These are phyloP conservation scores for Leptonema lineaticorne DNA, from an alignment of 1,140 invertebrate genomes.

Conservation along the genomic window DNA sequence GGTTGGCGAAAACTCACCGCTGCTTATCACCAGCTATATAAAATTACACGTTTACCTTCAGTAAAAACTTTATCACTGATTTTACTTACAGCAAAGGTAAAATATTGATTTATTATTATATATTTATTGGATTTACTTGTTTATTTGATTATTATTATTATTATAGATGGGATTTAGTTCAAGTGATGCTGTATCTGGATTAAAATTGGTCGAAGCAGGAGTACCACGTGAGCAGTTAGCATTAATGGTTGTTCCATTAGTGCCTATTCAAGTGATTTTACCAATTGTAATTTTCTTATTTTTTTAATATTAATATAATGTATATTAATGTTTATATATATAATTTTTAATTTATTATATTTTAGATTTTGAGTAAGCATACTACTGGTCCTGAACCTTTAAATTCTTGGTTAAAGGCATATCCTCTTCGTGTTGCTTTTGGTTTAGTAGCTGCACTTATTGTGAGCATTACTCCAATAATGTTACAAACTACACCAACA, in stretches of 20 bases:
- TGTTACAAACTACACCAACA: constrained; percentile 56
- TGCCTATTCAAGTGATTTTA: constrained; percentile 92
- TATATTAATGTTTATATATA: not conserved
- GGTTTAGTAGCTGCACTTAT: constrained; percentile 80
- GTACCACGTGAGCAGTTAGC: constrained; percentile 95
- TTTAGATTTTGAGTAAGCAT: constrained; percentile 66
- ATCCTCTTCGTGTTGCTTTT: constrained; percentile 84
- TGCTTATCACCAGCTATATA: constrained; percentile 83
- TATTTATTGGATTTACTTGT: constrained; percentile 24
- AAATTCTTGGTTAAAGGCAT: constrained; percentile 84
- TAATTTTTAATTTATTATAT: not conserved
- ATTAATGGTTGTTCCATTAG: constrained; percentile 85
- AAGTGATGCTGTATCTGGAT: constrained; percentile 89
- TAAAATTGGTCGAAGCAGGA: constrained; percentile 94
- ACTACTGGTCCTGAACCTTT: constrained; percentile 87
- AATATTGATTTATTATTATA: not conserved
- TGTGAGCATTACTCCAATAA: constrained; percentile 80
- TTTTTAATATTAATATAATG: not conserved
- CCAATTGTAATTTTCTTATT: constrained; percentile 71
- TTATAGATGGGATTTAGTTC: constrained; percentile 91
- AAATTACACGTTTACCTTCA: constrained; percentile 82
- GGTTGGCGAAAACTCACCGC: constrained; percentile 66
- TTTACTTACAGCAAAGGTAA: constrained; percentile 88
- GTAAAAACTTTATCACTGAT: constrained; percentile 78
- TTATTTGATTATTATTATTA: constrained; percentile 38